Conservation (phyloP, 2,113 vertebrate genomes). For the Scortum barcoo region DNA sequence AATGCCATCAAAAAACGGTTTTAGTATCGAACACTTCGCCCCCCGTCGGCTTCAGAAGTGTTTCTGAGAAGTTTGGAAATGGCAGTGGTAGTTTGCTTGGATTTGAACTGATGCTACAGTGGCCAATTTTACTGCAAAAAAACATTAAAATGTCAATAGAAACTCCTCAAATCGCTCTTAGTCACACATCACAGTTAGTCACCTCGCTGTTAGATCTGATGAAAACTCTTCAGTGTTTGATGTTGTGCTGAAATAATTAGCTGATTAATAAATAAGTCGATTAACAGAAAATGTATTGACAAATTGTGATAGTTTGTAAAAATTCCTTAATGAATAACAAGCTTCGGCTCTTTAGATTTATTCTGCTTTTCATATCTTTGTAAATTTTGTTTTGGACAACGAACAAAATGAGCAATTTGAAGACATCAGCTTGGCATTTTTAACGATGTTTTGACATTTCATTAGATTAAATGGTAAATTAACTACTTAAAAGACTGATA, state of each 20-base stretch:
- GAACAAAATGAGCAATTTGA: no score
- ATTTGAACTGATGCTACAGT: background rate
- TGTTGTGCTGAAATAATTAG: no score
- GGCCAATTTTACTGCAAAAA: background rate
- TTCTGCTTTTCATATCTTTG: no score
- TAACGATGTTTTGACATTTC: background rate
- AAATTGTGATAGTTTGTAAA: no score
- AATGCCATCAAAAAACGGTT: slow-evolving; percentile 14
- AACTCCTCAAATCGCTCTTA: background rate
- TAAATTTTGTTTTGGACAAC: no score
- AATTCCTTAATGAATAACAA: no score
- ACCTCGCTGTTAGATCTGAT: no score
- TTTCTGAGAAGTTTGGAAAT: background rate
- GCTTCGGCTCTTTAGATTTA: no score
- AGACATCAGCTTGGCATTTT: background rate
- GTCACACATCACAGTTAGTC: no score
- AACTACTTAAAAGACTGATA: background rate
- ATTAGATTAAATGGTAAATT: background rate
- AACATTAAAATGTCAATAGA: background rate
- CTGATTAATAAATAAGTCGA: no score
- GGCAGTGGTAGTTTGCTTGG: background rate
- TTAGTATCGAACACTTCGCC: background rate
- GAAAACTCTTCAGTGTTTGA: no score
- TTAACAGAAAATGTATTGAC: no score
- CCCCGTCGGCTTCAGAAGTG: background rate